Evolutionary conservation across 2,113 vertebrate species (phyloP).

Genomic region (Ptyas mucosa): DNA sequence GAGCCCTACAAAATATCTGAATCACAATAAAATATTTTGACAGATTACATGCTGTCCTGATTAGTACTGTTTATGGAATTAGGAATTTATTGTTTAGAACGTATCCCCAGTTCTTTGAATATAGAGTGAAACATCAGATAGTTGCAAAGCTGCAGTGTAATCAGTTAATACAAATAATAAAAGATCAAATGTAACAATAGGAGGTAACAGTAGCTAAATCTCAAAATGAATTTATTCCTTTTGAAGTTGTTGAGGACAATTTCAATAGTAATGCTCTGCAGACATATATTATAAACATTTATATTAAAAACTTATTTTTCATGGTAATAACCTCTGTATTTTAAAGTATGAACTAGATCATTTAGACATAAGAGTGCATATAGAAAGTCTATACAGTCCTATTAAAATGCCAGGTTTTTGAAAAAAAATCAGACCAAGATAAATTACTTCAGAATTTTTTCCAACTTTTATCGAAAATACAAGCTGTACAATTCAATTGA

Average conservation of each 20-base stretch:
- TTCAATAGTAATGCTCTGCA: background rate
- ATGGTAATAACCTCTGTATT: background rate
- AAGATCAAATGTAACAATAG: background rate
- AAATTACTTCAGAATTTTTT: background rate
- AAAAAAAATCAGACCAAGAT: background rate
- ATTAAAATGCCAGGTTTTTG: background rate
- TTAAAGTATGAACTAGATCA: background rate
- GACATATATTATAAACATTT: background rate
- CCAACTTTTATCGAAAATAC: background rate
- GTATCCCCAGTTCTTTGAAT: background rate
- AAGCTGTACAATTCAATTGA: background rate
- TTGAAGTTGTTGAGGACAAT: background rate
- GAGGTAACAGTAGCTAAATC: background rate
- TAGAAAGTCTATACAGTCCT: background rate
- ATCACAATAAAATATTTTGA: constrained; percentile 79
- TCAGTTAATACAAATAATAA: background rate
- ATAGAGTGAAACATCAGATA: background rate
- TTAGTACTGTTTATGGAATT: background rate
- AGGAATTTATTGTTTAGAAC: background rate
- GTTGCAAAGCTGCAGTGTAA: background rate
- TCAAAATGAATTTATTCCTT: background rate
- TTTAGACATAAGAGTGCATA: background rate
- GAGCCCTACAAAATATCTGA: constrained; percentile 58
- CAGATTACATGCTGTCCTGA: constrained; percentile 40
- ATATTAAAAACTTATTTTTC: background rate